phyloP scores from a whole-genome alignment of 2,888 invertebrate species.

The Aromia moschata region DNA sequence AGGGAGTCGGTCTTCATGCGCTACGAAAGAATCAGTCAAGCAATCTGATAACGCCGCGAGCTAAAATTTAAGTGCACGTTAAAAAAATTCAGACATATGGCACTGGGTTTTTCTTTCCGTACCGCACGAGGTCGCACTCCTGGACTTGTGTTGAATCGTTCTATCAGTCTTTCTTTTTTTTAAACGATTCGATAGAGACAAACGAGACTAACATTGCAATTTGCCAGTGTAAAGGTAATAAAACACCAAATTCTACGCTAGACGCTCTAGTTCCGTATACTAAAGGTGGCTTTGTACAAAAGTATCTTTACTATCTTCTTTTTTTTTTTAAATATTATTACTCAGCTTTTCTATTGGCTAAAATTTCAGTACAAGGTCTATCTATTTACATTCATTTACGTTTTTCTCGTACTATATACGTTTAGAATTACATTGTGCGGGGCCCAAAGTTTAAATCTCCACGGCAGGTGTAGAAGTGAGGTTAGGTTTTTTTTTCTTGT shows the following conservation, averaged over 20 bases:
- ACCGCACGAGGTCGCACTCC: constrained; percentile 1
- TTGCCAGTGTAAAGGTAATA: constrained; percentile 49
- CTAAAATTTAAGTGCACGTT: constrained; percentile 1
- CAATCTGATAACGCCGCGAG: constrained; percentile 2
- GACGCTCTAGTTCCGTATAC: constrained; percentile 51
- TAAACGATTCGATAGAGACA: constrained; percentile 42
- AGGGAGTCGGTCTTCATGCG: background rate
- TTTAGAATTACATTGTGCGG: constrained; percentile 13
- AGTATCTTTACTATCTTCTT: constrained; percentile 44
- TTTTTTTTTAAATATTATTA: constrained; percentile 34
- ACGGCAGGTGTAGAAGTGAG: too few species aligned
- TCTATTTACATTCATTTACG: constrained; percentile 42
- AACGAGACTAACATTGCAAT: constrained; percentile 45
- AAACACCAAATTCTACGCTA: constrained; percentile 50
- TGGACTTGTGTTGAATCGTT: constrained; percentile 27
- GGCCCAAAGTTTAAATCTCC: constrained; percentile 2
- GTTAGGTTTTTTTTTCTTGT: too few species aligned
- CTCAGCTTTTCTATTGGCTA: constrained; percentile 46
- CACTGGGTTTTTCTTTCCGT: constrained; percentile 13
- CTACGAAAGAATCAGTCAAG: constrained; percentile 14
- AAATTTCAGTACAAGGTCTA: constrained; percentile 46
- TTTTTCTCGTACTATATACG: constrained; percentile 11
- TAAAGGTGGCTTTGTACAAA: constrained; percentile 54
- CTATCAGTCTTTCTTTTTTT: constrained; percentile 53
- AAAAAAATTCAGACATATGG: constrained; percentile 9